Percentiles rank a stretch among this genome's conserved stretches.
Evolutionary conservation across 2,888 invertebrate genomes (phyloP).

Genomic region (Hemithea aestivaria): DNA sequence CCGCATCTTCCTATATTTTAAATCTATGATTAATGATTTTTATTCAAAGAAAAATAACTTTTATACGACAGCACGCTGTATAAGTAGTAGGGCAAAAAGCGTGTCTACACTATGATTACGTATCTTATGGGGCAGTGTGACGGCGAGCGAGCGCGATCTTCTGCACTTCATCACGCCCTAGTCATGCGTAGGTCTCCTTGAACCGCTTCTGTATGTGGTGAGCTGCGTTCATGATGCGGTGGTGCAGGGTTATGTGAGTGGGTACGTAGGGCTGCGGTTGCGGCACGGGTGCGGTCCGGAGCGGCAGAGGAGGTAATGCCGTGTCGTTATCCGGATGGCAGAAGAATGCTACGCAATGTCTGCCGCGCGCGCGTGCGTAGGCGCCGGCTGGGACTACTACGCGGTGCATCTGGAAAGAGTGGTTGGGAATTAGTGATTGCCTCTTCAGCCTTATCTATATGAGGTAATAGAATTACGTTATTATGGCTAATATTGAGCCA

Average conservation of each 20-base stretch:
- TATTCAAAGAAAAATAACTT: no score
- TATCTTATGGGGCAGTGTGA: slow-evolving; percentile 20
- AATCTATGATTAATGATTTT: no score
- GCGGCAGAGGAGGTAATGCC: slow-evolving; percentile 69
- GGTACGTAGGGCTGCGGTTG: slow-evolving; percentile 62
- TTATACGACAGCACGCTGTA: no score
- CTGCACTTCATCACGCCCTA: slow-evolving; percentile 32
- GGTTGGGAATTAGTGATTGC: background rate
- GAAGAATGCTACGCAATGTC: slow-evolving; percentile 89
- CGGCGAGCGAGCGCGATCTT: slow-evolving; percentile 39
- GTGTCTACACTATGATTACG: no score
- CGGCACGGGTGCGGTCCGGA: slow-evolving; percentile 58
- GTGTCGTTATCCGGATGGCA: slow-evolving; percentile 84
- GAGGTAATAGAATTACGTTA: no score
- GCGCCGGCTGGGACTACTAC: slow-evolving; percentile 84
- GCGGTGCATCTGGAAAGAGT: slow-evolving; percentile 79
- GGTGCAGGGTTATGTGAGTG: slow-evolving; percentile 64
- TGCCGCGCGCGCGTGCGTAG: slow-evolving; percentile 79
- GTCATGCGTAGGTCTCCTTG: slow-evolving; percentile 83
- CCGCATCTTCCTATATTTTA: no score
- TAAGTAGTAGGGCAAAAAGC: no score
- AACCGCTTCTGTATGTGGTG: slow-evolving; percentile 85
- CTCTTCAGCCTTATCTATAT: no score
- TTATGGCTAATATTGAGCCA: no score
- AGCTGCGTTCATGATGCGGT: slow-evolving; percentile 83